phyloP scores from a whole-genome alignment of 2,113 vertebrate species.

The Toxotes jaculatrix region DNA sequence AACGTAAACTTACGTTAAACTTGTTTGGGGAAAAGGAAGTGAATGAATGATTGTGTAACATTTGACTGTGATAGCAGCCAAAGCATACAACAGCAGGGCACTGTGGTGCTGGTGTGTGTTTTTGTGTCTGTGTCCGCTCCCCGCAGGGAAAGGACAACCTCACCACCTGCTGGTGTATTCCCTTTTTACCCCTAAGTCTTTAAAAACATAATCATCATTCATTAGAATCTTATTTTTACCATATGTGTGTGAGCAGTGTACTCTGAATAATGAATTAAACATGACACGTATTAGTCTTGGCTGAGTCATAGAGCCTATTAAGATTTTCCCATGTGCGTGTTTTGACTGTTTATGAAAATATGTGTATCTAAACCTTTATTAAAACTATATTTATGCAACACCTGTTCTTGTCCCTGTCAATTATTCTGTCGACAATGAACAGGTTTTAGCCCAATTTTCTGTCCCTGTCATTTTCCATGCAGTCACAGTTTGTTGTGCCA shows the following conservation, averaged over 20 bases:
- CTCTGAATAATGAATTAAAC: conserved; percentile 30
- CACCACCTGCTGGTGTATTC: conserved; percentile 40
- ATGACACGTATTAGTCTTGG: not conserved
- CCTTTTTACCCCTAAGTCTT: conserved; percentile 17
- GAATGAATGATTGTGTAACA: not conserved
- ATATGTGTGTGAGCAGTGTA: not conserved
- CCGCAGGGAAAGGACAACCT: conserved; percentile 32
- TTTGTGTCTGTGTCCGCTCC: conserved; percentile 11
- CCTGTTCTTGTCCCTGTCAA: not conserved
- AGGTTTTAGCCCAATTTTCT: not conserved
- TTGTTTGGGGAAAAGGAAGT: not conserved
- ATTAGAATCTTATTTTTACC: conserved; percentile 41
- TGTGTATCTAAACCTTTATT: not conserved
- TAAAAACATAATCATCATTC: conserved; percentile 44
- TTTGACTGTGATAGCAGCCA: not conserved
- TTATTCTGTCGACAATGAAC: not conserved
- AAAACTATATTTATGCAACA: not conserved
- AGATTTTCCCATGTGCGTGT: conserved; percentile 12
- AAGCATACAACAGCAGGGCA: not conserved
- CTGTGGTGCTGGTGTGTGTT: conserved; percentile 1
- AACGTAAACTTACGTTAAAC: not conserved
- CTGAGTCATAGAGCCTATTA: conserved; percentile 6
- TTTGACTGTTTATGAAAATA: not conserved
- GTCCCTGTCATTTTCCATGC: not conserved
- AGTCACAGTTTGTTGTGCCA: not conserved